Evolutionary conservation across 2,113 vertebrate species (phyloP).

Genomic region (Empidonax traillii): DNA sequence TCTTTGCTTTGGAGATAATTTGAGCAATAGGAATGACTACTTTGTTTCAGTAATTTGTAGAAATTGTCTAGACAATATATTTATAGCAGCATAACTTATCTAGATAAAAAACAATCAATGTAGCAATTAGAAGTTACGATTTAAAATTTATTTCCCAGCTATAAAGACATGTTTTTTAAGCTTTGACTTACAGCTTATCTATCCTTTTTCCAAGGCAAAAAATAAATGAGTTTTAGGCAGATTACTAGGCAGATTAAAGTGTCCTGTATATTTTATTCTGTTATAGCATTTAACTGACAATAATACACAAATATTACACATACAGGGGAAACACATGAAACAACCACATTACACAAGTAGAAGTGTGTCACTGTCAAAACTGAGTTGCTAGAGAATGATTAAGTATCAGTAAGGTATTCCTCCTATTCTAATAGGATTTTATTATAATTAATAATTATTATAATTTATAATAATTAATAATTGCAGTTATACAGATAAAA

Average conservation of each 20-base stretch:
- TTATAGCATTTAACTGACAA: background rate
- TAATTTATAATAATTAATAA: no score
- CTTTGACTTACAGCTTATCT: background rate
- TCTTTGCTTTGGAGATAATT: conserved; percentile 8
- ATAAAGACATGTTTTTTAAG: background rate
- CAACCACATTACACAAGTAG: background rate
- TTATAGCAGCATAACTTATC: conserved; percentile 8
- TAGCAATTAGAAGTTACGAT: background rate
- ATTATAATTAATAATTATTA: no score
- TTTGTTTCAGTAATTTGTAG: background rate
- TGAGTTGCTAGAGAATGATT: background rate
- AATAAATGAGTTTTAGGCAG: background rate
- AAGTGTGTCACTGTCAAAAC: background rate
- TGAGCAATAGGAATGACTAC: background rate
- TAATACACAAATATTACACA: background rate
- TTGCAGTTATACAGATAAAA: background rate
- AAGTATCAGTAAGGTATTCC: background rate
- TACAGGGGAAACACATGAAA: background rate
- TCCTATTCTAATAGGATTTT: background rate
- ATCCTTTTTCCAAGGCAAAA: background rate
- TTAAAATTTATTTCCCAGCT: background rate
- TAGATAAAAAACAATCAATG: background rate
- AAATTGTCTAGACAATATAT: conserved; percentile 3
- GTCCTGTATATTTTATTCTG: background rate
- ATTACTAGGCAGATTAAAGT: background rate